Conservation (phyloP, 1,140 invertebrate species). For the Oppia nitens region DNA sequence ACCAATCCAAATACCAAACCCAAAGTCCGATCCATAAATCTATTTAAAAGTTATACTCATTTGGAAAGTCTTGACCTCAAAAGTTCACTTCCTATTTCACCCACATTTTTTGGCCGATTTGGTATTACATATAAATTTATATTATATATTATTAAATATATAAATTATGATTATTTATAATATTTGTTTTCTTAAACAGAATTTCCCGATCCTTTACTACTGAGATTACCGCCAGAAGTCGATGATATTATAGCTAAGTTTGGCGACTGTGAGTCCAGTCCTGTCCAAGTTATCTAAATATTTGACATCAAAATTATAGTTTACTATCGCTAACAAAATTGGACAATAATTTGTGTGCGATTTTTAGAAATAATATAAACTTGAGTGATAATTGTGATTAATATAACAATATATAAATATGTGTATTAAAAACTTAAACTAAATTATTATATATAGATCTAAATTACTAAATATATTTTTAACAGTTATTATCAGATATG, state of each 20-base stretch:
- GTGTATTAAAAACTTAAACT: too few relatives aligned
- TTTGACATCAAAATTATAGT: too few relatives aligned
- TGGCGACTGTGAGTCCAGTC: not conserved
- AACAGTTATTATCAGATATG: too few relatives aligned
- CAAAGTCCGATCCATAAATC: conserved; percentile 10
- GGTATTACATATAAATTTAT: not conserved
- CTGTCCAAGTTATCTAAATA: too few relatives aligned
- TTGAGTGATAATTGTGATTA: too few relatives aligned
- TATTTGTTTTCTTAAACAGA: conserved; percentile 3
- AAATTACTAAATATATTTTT: too few relatives aligned
- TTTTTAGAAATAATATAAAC: too few relatives aligned
- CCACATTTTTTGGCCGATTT: conserved; percentile 17
- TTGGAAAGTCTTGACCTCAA: conserved; percentile 22
- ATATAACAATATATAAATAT: too few relatives aligned
- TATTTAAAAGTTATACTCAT: conserved; percentile 19
- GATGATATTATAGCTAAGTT: conserved; percentile 12
- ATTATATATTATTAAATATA: not conserved
- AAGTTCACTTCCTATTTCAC: conserved; percentile 22
- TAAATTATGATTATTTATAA: not conserved
- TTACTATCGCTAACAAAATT: too few relatives aligned
- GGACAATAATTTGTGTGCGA: too few relatives aligned
- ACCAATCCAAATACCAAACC: not conserved
- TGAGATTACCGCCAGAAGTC: conserved; percentile 11
- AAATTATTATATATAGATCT: too few relatives aligned
- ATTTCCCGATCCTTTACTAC: conserved; percentile 3